Percentiles rank a stretch among this genome's conserved stretches.
phyloP scores from a whole-genome alignment of 2,888 invertebrate genomes.

The Pycnomerus fuliginosus region DNA sequence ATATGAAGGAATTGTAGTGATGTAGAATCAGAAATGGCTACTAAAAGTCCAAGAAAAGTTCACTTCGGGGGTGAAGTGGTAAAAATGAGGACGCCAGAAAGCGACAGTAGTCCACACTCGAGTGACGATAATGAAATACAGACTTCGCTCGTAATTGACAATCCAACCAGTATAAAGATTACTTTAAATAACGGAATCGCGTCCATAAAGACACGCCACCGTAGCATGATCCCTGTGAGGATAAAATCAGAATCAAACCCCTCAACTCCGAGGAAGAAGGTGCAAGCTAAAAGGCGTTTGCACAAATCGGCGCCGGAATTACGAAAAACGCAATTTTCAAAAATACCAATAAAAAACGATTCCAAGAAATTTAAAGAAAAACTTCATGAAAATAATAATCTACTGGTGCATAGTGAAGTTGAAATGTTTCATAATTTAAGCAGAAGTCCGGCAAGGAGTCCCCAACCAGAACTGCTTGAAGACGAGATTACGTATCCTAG shows the following conservation, averaged over 20 bases:
- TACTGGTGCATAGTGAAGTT: conserved; percentile 60
- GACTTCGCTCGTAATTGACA: conserved; percentile 20
- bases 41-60: conserved; percentile 69
- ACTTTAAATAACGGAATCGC: conserved; percentile 37
- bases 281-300: conserved; percentile 36
- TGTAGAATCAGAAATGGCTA: conserved; percentile 53
- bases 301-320: conserved; percentile 45
- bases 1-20: no score
- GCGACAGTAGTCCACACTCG: conserved; percentile 66
- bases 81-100: conserved; percentile 82
- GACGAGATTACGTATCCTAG: conserved; percentile 27
- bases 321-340: conserved; percentile 25
- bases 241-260: conserved; percentile 42
- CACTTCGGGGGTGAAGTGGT: conserved; percentile 86
- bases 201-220: conserved; percentile 35
- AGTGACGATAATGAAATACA: conserved; percentile 38
- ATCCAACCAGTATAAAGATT: conserved; percentile 31
- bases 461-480: conserved; percentile 1
- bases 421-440: conserved; percentile 70
- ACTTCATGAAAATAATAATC: conserved; percentile 37
- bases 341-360: conserved; percentile 44
- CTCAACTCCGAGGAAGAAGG: conserved; percentile 52
- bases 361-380: conserved; percentile 32
- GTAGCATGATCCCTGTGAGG: conserved; percentile 55
- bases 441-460: conserved; percentile 57